Evolutionary conservation across 1,140 invertebrate species (phyloP).

Genomic region (Aethina tumida): DNA sequence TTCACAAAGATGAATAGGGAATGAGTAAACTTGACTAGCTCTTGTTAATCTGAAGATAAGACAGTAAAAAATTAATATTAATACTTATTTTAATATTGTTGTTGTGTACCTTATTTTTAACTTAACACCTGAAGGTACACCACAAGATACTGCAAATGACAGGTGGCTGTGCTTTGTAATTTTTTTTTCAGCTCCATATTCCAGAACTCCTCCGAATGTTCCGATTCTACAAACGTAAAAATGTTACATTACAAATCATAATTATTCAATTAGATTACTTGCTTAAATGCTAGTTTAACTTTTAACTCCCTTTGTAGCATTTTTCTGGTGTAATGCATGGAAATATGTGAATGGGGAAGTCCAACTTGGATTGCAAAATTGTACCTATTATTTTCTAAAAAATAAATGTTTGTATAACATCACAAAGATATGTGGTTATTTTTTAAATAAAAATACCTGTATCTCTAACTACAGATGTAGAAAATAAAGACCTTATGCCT

Average conservation of each 20-base stretch:
- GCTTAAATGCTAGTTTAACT: constrained; percentile 69
- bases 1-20: constrained; percentile 86
- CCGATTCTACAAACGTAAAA: constrained; percentile 54
- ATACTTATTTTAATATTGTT: not conserved
- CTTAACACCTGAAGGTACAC: constrained; percentile 76
- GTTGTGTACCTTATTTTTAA: constrained; percentile 70
- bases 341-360: constrained; percentile 66
- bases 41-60: constrained; percentile 58
- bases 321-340: constrained; percentile 65
- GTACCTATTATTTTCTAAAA: constrained; percentile 40
- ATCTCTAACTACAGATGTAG: constrained; percentile 66
- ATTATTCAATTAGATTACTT: constrained; percentile 36
- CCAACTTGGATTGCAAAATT: constrained; percentile 69
- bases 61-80: constrained; percentile 8
- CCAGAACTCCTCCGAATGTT: constrained; percentile 74
- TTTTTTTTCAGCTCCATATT: constrained; percentile 89
- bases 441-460: constrained; percentile 41
- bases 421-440: constrained; percentile 1
- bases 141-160: constrained; percentile 72
- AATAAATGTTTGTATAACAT: constrained; percentile 2
- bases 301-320: constrained; percentile 68
- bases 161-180: constrained; percentile 83
- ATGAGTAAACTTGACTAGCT: constrained; percentile 78
- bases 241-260: constrained; percentile 1
- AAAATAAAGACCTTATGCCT: constrained; percentile 63